Percentiles rank a stretch among this genome's conserved stretches.
phyloP scores from a whole-genome alignment of 1,140 invertebrate genomes.

The Carposina sasakii region DNA sequence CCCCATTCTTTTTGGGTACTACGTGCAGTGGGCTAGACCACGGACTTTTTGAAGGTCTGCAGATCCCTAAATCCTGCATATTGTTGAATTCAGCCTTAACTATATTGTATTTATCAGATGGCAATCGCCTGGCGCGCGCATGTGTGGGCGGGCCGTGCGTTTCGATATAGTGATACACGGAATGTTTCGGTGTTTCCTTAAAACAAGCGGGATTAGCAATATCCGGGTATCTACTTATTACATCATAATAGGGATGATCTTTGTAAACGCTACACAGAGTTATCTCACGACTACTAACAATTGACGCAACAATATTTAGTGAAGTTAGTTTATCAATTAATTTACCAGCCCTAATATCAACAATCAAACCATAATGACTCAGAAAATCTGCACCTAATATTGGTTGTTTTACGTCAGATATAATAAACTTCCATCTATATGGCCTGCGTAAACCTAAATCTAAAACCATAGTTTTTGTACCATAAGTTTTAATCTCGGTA shows the following conservation, averaged over 20 bases:
- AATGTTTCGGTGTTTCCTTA: not conserved
- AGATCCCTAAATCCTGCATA: conserved; percentile 11
- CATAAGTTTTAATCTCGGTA: not conserved
- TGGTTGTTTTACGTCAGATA: not conserved
- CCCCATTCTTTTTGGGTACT: conserved; percentile 16
- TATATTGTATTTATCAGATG: conserved; percentile 3
- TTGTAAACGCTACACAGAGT: not conserved
- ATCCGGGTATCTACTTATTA: not conserved
- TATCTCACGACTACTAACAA: not conserved
- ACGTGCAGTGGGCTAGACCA: conserved; percentile 53
- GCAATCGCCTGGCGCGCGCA: conserved; percentile 3
- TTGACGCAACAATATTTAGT: not conserved
- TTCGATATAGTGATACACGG: conserved; percentile 6
- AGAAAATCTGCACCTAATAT: not conserved
- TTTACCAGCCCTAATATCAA: not conserved
- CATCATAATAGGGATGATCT: not conserved
- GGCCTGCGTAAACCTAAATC: not conserved
- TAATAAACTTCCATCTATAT: not conserved
- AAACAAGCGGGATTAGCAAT: not conserved
- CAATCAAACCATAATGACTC: not conserved
- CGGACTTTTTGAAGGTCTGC: conserved; percentile 1
- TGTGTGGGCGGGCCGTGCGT: conserved; percentile 7
- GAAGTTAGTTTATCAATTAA: not conserved
- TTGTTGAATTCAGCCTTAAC: conserved; percentile 6
- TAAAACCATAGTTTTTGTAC: not conserved